These are phyloP conservation scores for Nanorana parkeri DNA, from an alignment of 2,113 vertebrate species.

Conservation along the genomic window DNA sequence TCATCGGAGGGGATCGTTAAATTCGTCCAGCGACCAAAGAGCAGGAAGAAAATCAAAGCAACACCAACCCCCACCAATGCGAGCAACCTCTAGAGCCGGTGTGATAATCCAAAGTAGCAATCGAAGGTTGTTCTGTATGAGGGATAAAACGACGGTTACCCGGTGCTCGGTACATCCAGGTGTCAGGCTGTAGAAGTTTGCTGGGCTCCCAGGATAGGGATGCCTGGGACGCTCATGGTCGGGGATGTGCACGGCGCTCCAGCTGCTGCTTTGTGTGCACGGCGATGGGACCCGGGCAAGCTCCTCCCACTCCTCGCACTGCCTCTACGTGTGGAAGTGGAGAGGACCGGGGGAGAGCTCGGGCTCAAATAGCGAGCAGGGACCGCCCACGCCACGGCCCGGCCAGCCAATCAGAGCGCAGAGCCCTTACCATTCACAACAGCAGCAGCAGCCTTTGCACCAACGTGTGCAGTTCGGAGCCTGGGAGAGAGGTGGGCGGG, in stretches of 20 bases:
- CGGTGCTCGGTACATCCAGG: slow-evolving; percentile 6
- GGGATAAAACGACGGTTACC: slow-evolving; percentile 5
- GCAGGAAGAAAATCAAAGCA: background rate
- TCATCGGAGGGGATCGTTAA: background rate
- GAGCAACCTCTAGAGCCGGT: background rate
- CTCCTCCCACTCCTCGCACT: background rate
- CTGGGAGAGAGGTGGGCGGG: slow-evolving; percentile 46
- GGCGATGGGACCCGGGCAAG: background rate
- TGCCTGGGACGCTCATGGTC: background rate
- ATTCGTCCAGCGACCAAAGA: background rate
- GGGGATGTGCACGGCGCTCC: background rate
- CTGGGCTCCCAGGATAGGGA: background rate
- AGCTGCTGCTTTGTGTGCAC: slow-evolving; percentile 43
- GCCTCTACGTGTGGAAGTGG: slow-evolving; percentile 34
- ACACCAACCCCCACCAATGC: background rate
- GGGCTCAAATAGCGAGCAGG: slow-evolving; percentile 60
- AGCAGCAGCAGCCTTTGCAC: slow-evolving; percentile 34
- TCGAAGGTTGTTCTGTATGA: background rate
- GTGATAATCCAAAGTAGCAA: slow-evolving; percentile 7
- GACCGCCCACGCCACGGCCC: slow-evolving; percentile 56
- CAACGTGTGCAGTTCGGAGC: background rate
- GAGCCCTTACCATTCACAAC: slow-evolving; percentile 12
- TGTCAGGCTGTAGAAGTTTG: slow-evolving; percentile 1
- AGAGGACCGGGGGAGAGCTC: slow-evolving; percentile 59
- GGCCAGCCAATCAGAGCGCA: slow-evolving; percentile 6